Base-by-base conservation (phyloP, 1,140 invertebrate genomes). In the Drosophila nebulosa region DNA sequence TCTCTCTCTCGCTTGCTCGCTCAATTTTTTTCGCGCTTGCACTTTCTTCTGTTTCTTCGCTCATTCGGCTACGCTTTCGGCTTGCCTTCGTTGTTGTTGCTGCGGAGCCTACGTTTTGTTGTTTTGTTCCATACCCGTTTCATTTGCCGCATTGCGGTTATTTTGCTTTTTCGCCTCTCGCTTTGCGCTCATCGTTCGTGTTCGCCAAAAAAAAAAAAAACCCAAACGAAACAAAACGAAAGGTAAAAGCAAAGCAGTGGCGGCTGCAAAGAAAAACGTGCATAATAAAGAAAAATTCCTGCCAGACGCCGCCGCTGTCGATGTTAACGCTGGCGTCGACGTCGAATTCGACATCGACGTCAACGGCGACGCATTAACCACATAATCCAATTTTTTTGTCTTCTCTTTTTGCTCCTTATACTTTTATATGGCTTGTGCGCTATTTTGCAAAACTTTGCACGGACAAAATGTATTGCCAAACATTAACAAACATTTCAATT, bases 81-180 rank as follows among this genome's bases (percentile, higher is more conserved):
- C n/a, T n/a, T n/a, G n/a, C n/a, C n/a, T n/a, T n/a, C n/a, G n/a
- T n/a, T n/a, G n/a, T n/a, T n/a, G n/a, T n/a, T n/a, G n/a, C n/a
- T n/a, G n/a, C n/a, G n/a, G n/a, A n/a, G n/a, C n/a, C n/a, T n/a
- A n/a, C n/a, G n/a, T n/a, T n/a, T n/a, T n/a, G n/a, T n/a, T n/a
- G n/a, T n/a, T n/a, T n/a, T n/a, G n/a, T n/a, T n/a, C n/a, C 64
- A 84, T 79, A 89, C 90, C 89, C 89, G 89, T 89, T 90, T 83
- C 85, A 83, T 89, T 88, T 89, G 89, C 89, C 89, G 89, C 89
- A 90, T 84, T 90, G 89, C 89, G 89, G 89, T 90, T 90, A 89
- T 90, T 86, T 86, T 80, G 79, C 83, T 90, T 79, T 83, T 83
- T 85, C 81, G 77, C 69, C 75, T 81, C 85, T 52, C 61, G 72